Base-by-base conservation (phyloP, 2,888 invertebrate species). In the Gerosis bhagava region DNA sequence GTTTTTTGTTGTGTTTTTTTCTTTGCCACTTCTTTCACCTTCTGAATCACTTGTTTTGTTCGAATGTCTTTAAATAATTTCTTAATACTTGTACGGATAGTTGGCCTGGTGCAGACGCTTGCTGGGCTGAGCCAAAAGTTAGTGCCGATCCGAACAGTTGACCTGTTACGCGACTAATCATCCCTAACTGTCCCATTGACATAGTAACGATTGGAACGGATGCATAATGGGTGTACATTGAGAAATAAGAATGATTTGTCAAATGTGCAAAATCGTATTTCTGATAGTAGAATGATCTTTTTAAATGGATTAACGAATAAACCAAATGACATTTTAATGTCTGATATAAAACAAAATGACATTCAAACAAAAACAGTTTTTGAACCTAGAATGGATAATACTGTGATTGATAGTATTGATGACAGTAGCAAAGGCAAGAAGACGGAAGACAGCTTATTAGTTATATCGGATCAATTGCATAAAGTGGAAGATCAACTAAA, bases 401-500 rank as follows among this genome's bases (percentile, higher is more conserved):
- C 12, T 5, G 15, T 10, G 2, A 5, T n/a, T 28, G 50, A 49
- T 50, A 39, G 56, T 51, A 42, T n/a, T 10, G 51, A 59, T 10
- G 51, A 63, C 31, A 56, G 69, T 50, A 73, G 75, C 3, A 87
- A 77, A 62, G 88, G 67, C 8, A 77, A 82, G 57, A 86, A 81
- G 64, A 89, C 89, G 42, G 89, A 89, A 73, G 87, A 88, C 54
- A 90, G 89, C 63, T 77, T 90, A 51, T 60, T 89, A 54, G 79
- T 79, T 41, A 89, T 90, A 65, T 89, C 89, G 13, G 70, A 88
- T 63, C 89, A 89, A 60, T 58, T 90, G 29, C 73, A 84, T 54
- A 87, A 81, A 73, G 87, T 86, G 17, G 89, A 89, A 74, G 81
- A 84, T 60, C 82, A 86, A 56, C 63, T 90, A 17, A 89, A 89